Conservation (phyloP, 2,113 vertebrate genomes). For the Cepphus grylle region DNA sequence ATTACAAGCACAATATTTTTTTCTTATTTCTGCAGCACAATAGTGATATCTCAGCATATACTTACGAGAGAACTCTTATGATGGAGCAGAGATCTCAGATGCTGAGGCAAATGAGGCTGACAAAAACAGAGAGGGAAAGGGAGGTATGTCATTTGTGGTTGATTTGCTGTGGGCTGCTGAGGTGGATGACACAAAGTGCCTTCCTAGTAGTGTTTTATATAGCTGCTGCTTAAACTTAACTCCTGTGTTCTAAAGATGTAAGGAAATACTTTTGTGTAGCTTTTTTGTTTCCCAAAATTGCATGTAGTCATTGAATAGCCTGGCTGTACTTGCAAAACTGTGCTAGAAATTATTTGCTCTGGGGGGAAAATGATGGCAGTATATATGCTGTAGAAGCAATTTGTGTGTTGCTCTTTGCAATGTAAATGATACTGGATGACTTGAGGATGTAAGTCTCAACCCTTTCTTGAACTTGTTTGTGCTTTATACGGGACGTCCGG, state of each 20-base stretch:
- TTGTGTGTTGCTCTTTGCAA: not conserved
- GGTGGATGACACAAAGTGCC: not conserved
- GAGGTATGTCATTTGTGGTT: slow-evolving; percentile 78
- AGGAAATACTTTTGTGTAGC: not conserved
- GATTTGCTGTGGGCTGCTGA: not conserved
- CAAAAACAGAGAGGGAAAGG: slow-evolving; percentile 90
- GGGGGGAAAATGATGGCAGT: not conserved
- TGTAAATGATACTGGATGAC: not conserved
- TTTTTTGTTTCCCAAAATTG: not conserved
- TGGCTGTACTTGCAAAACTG: not conserved
- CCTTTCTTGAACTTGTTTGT: not conserved
- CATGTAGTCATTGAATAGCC: not conserved
- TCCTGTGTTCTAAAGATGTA: not conserved
- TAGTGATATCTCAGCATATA: slow-evolving; percentile 97
- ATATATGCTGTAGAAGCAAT: rapidly evolving
- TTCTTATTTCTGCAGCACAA: slow-evolving; percentile 79
- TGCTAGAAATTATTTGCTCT: not conserved
- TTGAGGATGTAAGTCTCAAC: not conserved
- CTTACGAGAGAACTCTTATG: slow-evolving; percentile 96
- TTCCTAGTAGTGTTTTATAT: not conserved
- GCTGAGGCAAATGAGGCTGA: slow-evolving; percentile 95
- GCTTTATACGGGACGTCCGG: not conserved
- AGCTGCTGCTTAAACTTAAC: not conserved
- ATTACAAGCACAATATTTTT: not conserved
- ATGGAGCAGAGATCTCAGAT: slow-evolving; percentile 99